Evolutionary conservation across 2,888 invertebrate species (phyloP), one percentile per base, ranked within the genome.

Genomic region (Caradrina clavipalpis): DNA sequence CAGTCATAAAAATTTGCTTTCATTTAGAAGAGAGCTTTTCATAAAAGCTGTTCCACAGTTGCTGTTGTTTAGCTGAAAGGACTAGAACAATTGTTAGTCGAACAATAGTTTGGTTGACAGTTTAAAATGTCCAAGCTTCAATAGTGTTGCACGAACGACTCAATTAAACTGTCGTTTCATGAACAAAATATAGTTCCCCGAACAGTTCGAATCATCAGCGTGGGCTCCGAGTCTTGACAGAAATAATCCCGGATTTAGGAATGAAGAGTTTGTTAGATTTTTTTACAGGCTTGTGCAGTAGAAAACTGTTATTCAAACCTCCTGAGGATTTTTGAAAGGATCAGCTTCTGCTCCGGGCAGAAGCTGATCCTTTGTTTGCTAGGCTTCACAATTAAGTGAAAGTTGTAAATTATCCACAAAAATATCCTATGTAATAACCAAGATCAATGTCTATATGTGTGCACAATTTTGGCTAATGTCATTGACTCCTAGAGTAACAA

Each of bases 151-250:
- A 65, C 65, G 73, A 39, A 55, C 56, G 45, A 61, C 75, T 63
- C 75, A 76, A 76, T 76, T 79, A 74, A 79, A 68, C 68, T 69
- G 76, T 79, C 76, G 63, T 61, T 76, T 74, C 42, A 47, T 54
- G 62, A 55, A 68, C 68, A 74, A 63, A 79, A 79, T 76, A 67
- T 60, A 56, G 73, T 69, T 51, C 17, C 50, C 31, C 70, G 42
- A 78, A 78, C 51, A 56, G 65, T 65, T 56, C n/a, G 65, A 19
- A 49, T 51, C 73, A 56, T 75, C 73, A 73, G 55, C 11, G 58
- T 49, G 11, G 51, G 55, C 39, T 47, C 31, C 45, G 49, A 78
- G 56, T 60, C 59, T n/a, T 78, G 65, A 78, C 78, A 65, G 75
- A 64, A 65, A 51, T 60, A 75, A 75, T 72, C 59, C 65, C 13